Conservation (phyloP, 2,113 vertebrate genomes). For the Gambusia affinis region DNA sequence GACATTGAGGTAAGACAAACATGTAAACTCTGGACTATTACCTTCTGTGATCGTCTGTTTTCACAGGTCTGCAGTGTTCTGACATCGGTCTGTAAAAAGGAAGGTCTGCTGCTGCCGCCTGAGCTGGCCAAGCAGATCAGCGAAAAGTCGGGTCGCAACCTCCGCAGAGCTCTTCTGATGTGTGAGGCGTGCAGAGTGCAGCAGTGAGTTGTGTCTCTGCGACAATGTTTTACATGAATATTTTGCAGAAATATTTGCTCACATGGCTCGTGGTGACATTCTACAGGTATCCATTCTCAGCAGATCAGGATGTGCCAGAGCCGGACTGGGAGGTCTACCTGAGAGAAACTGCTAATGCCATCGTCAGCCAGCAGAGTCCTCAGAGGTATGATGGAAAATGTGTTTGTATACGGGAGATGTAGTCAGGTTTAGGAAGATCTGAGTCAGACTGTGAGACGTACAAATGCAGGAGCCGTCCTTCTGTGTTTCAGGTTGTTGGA, state of each 20-base stretch:
- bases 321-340: conserved; percentile 98
- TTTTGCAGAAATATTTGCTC: neutral
- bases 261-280: neutral
- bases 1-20: too few relatives aligned
- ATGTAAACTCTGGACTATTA: too few relatives aligned
- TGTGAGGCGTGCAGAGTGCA: conserved; percentile 97
- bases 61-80: conserved; percentile 88
- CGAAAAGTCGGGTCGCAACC: conserved; percentile 92
- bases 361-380: conserved; percentile 93
- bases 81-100: conserved; percentile 91
- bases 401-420: neutral
- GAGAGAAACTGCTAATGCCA: conserved; percentile 92
- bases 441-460: neutral
- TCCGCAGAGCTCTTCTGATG: conserved; percentile 95
- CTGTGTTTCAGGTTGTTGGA: conserved; percentile 87
- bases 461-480: neutral
- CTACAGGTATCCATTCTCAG: conserved; percentile 90
- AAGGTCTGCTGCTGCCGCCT: conserved; percentile 89
- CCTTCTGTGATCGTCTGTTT: neutral
- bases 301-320: conserved; percentile 92
- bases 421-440: neutral
- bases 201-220: conserved; percentile 84
- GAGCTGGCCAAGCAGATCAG: conserved; percentile 89
- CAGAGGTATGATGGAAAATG: conserved; percentile 82
- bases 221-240: neutral